Evolutionary conservation across 1,140 invertebrate species (phyloP).

Genomic region (Neotoxoptera formosana): DNA sequence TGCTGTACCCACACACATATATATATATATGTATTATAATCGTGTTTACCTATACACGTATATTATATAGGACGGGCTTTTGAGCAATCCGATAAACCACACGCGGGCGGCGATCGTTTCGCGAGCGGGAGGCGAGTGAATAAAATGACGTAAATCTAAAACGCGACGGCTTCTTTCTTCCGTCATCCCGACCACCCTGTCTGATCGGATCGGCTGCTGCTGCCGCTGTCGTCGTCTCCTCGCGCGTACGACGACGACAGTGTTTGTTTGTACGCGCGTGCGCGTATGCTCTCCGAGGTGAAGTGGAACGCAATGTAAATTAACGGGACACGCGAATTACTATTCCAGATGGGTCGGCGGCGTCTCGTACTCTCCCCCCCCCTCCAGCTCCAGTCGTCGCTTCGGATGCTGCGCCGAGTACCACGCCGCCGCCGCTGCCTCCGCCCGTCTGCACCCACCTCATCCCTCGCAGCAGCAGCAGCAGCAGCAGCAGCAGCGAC

Average conservation of each 20-base stretch:
- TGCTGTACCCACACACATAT: too few relatives aligned
- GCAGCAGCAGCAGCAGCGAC: too few relatives aligned
- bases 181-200: not conserved
- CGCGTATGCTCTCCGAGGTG: not conserved
- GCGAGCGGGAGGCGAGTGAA: not conserved
- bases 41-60: not conserved
- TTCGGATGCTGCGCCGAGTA: not conserved
- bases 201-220: not conserved
- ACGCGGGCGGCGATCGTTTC: not conserved
- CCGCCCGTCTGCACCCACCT: not conserved
- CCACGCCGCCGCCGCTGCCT: too few relatives aligned
- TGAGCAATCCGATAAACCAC: not conserved
- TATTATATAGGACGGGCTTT: not conserved
- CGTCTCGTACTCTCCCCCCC: not conserved
- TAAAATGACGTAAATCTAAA: constrained; percentile 20
- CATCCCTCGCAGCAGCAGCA: too few relatives aligned
- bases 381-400: not conserved
- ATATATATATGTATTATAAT: not conserved
- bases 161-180: not conserved
- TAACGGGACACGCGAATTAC: constrained; percentile 49
- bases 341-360: constrained; percentile 41
- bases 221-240: not conserved
- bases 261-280: not conserved
- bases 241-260: not conserved
- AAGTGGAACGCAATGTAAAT: constrained; percentile 43